A percentile compares a stretch with the other conserved stretches of the same genome.
Conservation (phyloP, 2,888 invertebrate species). For the Suillia variegata region DNA sequence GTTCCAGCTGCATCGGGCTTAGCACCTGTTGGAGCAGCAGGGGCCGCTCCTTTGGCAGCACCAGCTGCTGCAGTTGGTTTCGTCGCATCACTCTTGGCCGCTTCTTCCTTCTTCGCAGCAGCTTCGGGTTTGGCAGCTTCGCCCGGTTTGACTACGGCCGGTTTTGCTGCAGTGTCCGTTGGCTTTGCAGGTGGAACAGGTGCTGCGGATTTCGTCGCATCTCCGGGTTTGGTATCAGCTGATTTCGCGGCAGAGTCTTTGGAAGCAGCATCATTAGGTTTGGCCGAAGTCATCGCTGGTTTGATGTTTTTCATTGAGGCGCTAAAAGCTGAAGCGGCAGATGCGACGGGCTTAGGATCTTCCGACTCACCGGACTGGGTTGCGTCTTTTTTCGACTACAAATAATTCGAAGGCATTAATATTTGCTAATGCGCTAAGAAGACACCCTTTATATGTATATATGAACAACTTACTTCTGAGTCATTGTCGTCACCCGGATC, state of each 20-base stretch:
- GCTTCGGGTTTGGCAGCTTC: conserved; percentile 50
- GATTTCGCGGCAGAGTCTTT: conserved; percentile 32
- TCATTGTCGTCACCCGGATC: conserved; percentile 26
- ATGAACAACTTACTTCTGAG: no score
- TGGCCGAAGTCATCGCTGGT: conserved; percentile 8
- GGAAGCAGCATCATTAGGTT: conserved; percentile 19
- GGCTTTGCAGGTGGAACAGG: conserved; percentile 51
- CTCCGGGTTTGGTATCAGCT: conserved; percentile 33
- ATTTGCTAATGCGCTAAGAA: no score
- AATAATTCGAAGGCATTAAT: not conserved
- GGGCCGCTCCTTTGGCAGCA: conserved; percentile 52
- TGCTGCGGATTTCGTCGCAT: conserved; percentile 39
- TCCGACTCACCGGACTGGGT: conserved; percentile 27
- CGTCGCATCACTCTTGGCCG: conserved; percentile 43
- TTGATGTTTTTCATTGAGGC: not conserved
- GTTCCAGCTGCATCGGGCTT: conserved; percentile 40
- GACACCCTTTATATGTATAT: no score
- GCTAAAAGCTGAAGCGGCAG: conserved; percentile 11
- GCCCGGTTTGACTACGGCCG: conserved; percentile 46
- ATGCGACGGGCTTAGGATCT: conserved; percentile 32
- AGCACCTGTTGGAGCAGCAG: conserved; percentile 47
- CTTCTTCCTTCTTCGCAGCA: conserved; percentile 49
- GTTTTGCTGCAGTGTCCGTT: conserved; percentile 40
- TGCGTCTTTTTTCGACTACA: conserved; percentile 35
- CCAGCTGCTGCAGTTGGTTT: conserved; percentile 55